Evolutionary conservation across 2,888 invertebrate species (phyloP).

Genomic region (Lasius fuliginosus): DNA sequence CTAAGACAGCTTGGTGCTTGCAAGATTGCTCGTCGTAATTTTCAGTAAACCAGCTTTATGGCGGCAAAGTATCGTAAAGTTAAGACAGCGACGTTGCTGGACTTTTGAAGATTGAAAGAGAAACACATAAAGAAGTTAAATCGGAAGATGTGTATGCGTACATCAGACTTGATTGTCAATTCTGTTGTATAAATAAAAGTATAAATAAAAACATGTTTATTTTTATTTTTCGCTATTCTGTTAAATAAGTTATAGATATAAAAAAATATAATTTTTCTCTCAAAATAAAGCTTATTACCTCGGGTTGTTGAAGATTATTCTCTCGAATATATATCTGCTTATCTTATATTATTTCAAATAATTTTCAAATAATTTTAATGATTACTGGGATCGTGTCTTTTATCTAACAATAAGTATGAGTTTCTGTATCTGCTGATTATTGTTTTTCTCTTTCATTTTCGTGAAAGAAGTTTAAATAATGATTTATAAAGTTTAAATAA

Average conservation of each 20-base stretch:
- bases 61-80: conserved; percentile 73
- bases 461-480: not conserved
- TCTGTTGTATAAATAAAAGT: not conserved
- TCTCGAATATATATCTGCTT: not conserved
- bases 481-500: not conserved
- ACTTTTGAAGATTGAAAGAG: conserved; percentile 51
- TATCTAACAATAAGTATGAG: not conserved
- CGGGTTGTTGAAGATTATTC: not conserved
- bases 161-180: not conserved
- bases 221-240: not conserved
- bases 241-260: not conserved
- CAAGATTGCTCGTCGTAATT: conserved; percentile 78
- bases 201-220: not conserved
- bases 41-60: conserved; percentile 81
- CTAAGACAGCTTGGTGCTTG: conserved; percentile 70
- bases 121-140: conserved; percentile 35
- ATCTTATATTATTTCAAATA: not conserved
- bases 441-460: conserved; percentile 1
- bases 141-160: conserved; percentile 9
- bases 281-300: not conserved
- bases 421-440: not conserved
- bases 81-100: conserved; percentile 65
- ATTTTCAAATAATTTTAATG: conserved; percentile 5
- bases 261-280: not conserved
- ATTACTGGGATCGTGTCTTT: not conserved